Base-by-base conservation (phyloP, 53 echinoderm and acorn worm species). In the Pentamera pediparva region DNA sequence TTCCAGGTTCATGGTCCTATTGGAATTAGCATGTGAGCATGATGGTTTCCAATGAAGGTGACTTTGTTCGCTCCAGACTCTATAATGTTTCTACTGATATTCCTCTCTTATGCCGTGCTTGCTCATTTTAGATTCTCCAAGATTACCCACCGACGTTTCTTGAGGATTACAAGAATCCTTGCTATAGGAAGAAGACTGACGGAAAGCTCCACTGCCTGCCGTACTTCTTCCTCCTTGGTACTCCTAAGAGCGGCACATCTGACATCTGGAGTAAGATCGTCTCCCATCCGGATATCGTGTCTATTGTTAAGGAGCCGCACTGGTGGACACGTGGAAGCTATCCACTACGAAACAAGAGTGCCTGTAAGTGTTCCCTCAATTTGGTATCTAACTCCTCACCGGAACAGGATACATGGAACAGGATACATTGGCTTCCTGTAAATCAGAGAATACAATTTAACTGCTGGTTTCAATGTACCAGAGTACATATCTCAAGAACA, bases 311-410 rank as follows among this genome's bases (percentile, higher is more conserved):
- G n/a, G 84, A 84, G 32, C 78, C 78, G 61, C 84, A 84, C 62
- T 84, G 84, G 84, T 84, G 84, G 84, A 55, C 84, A 6, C 59
- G 84, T 18, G 32, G 41, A 57, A 78, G 84, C 9, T 37, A 77
- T 25, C 51, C 15, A n/a, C n/a, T 47, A 11, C 9, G 43, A 43
- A 43, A 43, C 43, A 17, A 17, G 17, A 43, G n/a, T 1, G 47
- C 2, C n/a, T 17, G 1, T 2, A 2, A 1, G n/a, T 0, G 47
- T 2, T 47, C 47, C 13, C n/a, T 47, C 47, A 47, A 17, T 47
- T 1, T 47, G 13, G 15, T 1, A 17, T 47, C 47, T 1, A 17
- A 17, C 47, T 15, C n/a, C n/a, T n/a, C 0, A 17, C n/a, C 1
- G 47, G 13, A 43, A 43, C 43, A 11, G 8, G n/a, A n/a, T n/a